phyloP scores from a whole-genome alignment of 2,888 invertebrate species.

The Drosophila melanocephala region DNA sequence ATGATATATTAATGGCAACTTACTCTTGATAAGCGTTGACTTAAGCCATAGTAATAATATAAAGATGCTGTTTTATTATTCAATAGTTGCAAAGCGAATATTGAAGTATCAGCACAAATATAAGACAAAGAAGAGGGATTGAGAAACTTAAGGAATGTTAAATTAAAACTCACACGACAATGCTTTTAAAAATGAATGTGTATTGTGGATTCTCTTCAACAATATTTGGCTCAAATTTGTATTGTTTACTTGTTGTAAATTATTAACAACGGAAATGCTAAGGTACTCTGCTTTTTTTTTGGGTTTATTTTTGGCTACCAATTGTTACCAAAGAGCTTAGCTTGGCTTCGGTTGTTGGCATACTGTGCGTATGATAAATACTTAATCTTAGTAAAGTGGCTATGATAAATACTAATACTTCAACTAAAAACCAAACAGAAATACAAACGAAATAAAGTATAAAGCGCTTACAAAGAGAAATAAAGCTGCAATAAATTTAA shows the following conservation, averaged over 20 bases:
- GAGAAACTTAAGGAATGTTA: background rate
- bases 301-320: conserved; percentile 8
- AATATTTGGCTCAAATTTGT: background rate
- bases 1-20: conserved; percentile 20
- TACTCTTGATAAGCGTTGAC: conserved; percentile 6
- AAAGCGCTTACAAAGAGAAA: conserved; percentile 68
- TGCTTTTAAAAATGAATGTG: background rate
- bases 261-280: conserved; percentile 22
- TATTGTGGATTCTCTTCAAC: background rate
- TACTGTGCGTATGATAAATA: conserved; percentile 23
- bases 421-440: conserved; percentile 38
- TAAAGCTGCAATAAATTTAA: conserved; percentile 71
- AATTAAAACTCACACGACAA: background rate
- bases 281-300: background rate
- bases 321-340: conserved; percentile 28
- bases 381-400: conserved; percentile 51
- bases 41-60: conserved; percentile 17
- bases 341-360: conserved; percentile 18
- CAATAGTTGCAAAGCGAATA: background rate
- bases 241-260: conserved; percentile 27
- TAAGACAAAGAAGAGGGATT: background rate
- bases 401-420: conserved; percentile 53
- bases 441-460: conserved; percentile 38
- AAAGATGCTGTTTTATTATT: background rate
- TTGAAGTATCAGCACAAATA: background rate